Percentiles rank a stretch among this genome's conserved stretches.
These are phyloP conservation scores for Drosophila kanekoi DNA, from an alignment of 2,888 invertebrate species.

Conservation along the genomic window DNA sequence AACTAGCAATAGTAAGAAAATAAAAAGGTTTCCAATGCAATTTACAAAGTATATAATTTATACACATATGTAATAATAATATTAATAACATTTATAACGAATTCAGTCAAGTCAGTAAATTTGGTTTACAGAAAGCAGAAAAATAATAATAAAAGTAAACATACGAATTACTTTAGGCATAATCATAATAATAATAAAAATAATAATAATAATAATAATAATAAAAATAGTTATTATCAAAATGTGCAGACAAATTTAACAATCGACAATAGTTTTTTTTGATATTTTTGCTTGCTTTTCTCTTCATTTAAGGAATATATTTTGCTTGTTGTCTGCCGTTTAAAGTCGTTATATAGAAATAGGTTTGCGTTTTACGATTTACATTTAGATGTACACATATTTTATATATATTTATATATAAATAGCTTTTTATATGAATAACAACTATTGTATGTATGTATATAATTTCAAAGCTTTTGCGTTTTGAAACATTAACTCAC, in stretches of 20 bases:
- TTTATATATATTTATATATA: constrained; percentile 37
- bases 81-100: constrained; percentile 79
- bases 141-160: constrained; percentile 57
- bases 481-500: constrained; percentile 78
- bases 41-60: constrained; percentile 69
- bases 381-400: constrained; percentile 66
- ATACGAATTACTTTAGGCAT: constrained; percentile 45
- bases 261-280: constrained; percentile 24
- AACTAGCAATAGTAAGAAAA: constrained; percentile 36
- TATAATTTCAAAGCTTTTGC: constrained; percentile 73
- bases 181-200: constrained; percentile 43
- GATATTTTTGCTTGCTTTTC: constrained; percentile 34
- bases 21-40: constrained; percentile 56
- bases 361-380: constrained; percentile 48
- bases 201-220: constrained; percentile 40
- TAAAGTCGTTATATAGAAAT: constrained; percentile 38
- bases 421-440: constrained; percentile 54
- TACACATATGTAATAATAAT: constrained; percentile 70
- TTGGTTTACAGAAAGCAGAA: constrained; percentile 78
- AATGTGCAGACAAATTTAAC: constrained; percentile 51
- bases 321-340: constrained; percentile 42
- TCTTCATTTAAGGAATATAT: constrained; percentile 50
- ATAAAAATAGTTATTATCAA: constrained; percentile 18
- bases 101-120: constrained; percentile 81
- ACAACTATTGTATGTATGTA: constrained; percentile 68